Conservation (phyloP, 2,113 vertebrate species). For the Crotophaga sulcirostris region DNA sequence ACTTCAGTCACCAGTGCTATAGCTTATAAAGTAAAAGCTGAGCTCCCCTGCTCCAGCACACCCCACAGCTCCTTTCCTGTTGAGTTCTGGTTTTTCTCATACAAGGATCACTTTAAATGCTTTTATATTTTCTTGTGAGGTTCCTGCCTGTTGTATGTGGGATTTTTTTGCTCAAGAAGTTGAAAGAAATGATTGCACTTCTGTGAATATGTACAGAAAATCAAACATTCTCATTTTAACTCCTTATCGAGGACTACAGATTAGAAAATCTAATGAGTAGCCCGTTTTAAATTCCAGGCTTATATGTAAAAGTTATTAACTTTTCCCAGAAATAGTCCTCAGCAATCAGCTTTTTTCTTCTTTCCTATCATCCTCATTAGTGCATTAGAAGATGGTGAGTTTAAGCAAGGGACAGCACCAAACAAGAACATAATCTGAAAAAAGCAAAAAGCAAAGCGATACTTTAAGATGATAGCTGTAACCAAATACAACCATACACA, state of each 20-base stretch:
- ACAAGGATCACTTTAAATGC: neutral
- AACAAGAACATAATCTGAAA: neutral
- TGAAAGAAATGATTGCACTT: neutral
- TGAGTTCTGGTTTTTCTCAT: neutral
- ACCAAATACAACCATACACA: neutral
- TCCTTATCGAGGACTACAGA: neutral
- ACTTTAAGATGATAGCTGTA: neutral
- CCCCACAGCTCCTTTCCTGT: neutral
- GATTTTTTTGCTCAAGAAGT: rapidly evolving
- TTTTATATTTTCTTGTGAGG: neutral
- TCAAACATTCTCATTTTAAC: neutral
- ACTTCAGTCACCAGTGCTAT: neutral
- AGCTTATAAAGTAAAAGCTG: neutral
- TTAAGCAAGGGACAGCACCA: neutral
- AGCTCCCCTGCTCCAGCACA: neutral
- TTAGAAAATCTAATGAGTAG: neutral
- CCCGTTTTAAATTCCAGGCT: neutral
- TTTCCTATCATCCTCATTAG: neutral
- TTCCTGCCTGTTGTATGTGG: neutral
- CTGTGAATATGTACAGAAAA: neutral
- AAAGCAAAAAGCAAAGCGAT: neutral
- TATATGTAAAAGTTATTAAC: neutral
- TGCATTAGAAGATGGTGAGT: neutral
- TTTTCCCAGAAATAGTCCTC: neutral
- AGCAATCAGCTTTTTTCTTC: neutral